Percentiles rank a stretch among this genome's conserved stretches.
Conservation (phyloP, 2,113 vertebrate species). For the Nycticryphes semicollaris region DNA sequence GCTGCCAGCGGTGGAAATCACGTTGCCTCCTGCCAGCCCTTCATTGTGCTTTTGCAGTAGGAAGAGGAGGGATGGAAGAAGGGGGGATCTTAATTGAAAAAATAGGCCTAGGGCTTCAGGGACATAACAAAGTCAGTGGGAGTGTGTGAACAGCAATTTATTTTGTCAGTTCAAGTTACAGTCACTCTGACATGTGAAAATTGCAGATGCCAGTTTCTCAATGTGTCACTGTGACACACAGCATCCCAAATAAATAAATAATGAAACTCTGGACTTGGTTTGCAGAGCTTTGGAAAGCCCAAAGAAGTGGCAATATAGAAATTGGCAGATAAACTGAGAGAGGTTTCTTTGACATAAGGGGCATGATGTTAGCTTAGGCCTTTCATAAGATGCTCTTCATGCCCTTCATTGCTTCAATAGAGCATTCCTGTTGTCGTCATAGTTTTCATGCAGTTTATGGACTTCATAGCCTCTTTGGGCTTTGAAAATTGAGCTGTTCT, state of each 20-base stretch:
- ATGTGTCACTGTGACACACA: constrained; percentile 34
- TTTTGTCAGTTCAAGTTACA: constrained; percentile 59
- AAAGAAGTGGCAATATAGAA: not conserved
- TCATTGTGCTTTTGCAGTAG: constrained; percentile 24
- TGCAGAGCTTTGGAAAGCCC: not conserved
- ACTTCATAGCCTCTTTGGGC: not conserved
- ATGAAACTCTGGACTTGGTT: not conserved
- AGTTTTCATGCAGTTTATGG: not conserved
- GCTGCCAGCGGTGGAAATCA: constrained; percentile 59
- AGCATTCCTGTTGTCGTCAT: not conserved
- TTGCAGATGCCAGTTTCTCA: constrained; percentile 53
- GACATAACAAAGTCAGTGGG: constrained; percentile 60
- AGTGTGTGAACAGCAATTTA: constrained; percentile 53
- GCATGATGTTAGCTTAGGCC: not conserved
- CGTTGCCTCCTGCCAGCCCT: constrained; percentile 16
- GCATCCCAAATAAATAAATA: constrained; percentile 57
- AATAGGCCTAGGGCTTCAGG: constrained; percentile 53
- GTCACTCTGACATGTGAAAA: constrained; percentile 60
- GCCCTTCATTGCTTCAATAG: not conserved
- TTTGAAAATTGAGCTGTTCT: constrained; percentile 21
- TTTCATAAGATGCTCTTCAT: not conserved
- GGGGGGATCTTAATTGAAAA: constrained; percentile 63
- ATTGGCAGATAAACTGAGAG: not conserved
- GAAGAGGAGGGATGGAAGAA: constrained; percentile 17
- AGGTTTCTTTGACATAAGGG: not conserved